Base-by-base conservation (phyloP, 2,113 vertebrate genomes). In the Orcinus orca region DNA sequence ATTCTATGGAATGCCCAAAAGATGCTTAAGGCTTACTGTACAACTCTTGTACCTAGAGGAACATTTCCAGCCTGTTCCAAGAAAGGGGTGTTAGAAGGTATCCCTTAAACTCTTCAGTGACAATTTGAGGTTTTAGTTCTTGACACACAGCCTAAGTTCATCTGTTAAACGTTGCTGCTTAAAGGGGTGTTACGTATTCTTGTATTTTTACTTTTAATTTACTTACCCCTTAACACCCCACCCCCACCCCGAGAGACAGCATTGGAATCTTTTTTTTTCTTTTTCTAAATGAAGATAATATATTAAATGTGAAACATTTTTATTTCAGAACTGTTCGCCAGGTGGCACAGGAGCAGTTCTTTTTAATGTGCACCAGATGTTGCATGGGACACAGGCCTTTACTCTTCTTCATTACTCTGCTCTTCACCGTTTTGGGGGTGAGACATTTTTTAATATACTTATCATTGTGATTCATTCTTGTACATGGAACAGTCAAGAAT, bases 341-440 rank as follows among this genome's bases (percentile, higher is more conserved):
- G 98, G 99, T 99, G 99, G 99, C 99, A 63, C 99, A 99, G 97
- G 99, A 99, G 94, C 99, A 99, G 84, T 99, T 99, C 98, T 99
- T 99, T 98, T 99, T 99, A 97, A 99, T 99, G 99, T 99, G 99
- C 95, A 99, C 99, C 41, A 99, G 99, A 98, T 99, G 99, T 98
- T 99, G 99, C 97, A 99, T 99, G 99, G 99, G 99, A 98, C 99
- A 99, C 97, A 98, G 99, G 96, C 99, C 99, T 95, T 99, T 99
- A 38, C 99, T 99, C 93, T 99, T 99, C 98, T 99, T 99, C 98
- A 99, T 99, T 98, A 99, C 99, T 88, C 99, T 99, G 71, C 99
- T 99, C 97, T 99, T 99, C 97, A 99, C 99, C 41, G 99, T 99
- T 97, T 98, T 99, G 62, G 99, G 99, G 99, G 99, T 99, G 98